Percentiles rank a stretch among this genome's conserved stretches.
Conservation (phyloP, 2,888 invertebrate genomes). For the Pollenia labialis region DNA sequence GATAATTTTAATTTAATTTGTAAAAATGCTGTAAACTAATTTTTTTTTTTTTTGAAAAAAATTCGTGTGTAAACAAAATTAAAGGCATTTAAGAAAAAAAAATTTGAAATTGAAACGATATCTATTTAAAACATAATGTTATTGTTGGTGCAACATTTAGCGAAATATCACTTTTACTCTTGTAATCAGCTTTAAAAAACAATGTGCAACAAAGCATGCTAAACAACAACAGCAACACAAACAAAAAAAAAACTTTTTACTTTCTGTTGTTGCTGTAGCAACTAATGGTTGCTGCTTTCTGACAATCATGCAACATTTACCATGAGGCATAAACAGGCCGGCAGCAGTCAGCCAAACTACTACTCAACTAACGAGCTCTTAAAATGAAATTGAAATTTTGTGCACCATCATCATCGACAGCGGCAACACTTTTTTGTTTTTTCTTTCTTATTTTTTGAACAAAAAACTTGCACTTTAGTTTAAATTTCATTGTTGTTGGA, state of each 20-base stretch:
- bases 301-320: constrained; percentile 69
- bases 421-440: constrained; percentile 1
- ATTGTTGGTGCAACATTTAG: constrained; percentile 48
- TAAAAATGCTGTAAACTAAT: background rate
- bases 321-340: constrained; percentile 26
- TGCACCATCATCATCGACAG: constrained; percentile 37
- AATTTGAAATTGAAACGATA: constrained; percentile 51
- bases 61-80: constrained; percentile 19
- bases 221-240: constrained; percentile 12
- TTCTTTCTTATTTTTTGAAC: background rate
- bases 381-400: constrained; percentile 67
- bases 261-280: constrained; percentile 53
- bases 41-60: background rate
- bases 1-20: constrained; percentile 7
- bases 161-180: constrained; percentile 69
- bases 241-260: constrained; percentile 29
- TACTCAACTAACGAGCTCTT: constrained; percentile 47
- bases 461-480: constrained; percentile 57
- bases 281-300: constrained; percentile 59
- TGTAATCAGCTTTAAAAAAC: constrained; percentile 62
- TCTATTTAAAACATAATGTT: constrained; percentile 27
- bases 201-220: constrained; percentile 66
- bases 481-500: constrained; percentile 9
- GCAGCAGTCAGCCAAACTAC: constrained; percentile 35
- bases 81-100: background rate